Conservation (phyloP, 2,888 invertebrate genomes). For the Scaptomyza cyrtandrae region DNA sequence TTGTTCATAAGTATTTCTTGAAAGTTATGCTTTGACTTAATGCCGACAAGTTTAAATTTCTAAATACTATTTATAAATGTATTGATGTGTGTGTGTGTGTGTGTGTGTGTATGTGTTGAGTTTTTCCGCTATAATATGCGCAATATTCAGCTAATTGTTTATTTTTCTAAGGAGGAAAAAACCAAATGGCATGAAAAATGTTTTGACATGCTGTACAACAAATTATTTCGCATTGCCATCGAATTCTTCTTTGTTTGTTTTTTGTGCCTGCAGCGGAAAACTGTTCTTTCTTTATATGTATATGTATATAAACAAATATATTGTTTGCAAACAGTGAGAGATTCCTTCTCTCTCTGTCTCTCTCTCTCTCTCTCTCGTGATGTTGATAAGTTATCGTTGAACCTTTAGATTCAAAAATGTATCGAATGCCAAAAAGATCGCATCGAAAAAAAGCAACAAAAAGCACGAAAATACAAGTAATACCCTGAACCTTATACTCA, state of each 20-base stretch:
- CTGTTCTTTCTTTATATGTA: background rate
- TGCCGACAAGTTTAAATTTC: slow-evolving; percentile 48
- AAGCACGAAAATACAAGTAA: background rate
- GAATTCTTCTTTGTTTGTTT: slow-evolving; percentile 31
- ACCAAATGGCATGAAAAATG: slow-evolving; percentile 61
- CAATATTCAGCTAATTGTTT: slow-evolving; percentile 70
- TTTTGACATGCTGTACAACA: slow-evolving; percentile 63
- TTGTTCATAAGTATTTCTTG: slow-evolving; percentile 29
- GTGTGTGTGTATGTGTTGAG: slow-evolving; percentile 10
- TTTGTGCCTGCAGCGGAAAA: slow-evolving; percentile 30
- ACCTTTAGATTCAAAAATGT: slow-evolving; percentile 21
- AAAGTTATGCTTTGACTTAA: slow-evolving; percentile 44
- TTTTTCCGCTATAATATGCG: slow-evolving; percentile 55
- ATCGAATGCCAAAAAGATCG: slow-evolving; percentile 22
- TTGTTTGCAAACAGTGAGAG: background rate
- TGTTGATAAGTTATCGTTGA: slow-evolving; percentile 50
- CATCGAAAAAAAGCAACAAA: background rate
- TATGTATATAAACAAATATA: slow-evolving; percentile 23
- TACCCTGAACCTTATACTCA: no score
- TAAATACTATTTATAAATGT: slow-evolving; percentile 36
- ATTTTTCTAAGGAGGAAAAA: slow-evolving; percentile 56
- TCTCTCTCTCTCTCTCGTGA: slow-evolving; percentile 1
- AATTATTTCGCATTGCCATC: slow-evolving; percentile 53
- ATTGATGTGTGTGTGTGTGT: slow-evolving; percentile 9
- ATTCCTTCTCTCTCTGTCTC: background rate